Evolutionary conservation across 2,797 vertebrate species (phyloP), one percentile per base, ranked within the genome.

Genomic region (Pseudochromis fuscus): DNA sequence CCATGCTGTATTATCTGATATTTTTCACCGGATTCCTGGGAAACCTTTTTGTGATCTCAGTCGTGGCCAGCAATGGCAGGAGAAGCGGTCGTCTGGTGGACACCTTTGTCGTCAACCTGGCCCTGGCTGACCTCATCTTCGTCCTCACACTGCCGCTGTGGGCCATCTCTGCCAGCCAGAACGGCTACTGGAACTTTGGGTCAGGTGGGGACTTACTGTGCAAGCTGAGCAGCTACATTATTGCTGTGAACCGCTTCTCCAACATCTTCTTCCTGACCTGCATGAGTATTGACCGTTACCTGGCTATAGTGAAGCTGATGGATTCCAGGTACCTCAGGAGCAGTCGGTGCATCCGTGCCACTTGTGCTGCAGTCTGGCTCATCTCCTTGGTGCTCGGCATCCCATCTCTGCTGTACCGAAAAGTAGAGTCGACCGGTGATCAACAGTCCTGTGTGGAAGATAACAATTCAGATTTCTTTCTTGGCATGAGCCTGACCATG

Each of bases 201-300:
- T 0, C 0, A 0, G 5, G 28, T 1, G 93, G 95, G 0, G 67
- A 86, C 1, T 23, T 25, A 15, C 79, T 96, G 24, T 97, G 96
- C 90, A 95, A 94, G 76, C 58, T 95, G 12, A 96, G 96, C 90
- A 94, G 95, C 88, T 96, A 94, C 68, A 62, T 91, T n/a, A 93
- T 97, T 3, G 88, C 95, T 0, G 92, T 94, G 59, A 96, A 96
- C 79, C 95, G 95, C 81, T 95, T 94, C 88, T 95, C 96, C 73
- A 96, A 95, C 87, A 95, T 96, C 72, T 93, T 95, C 76, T 95
- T 97, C 60, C 95, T 97, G 71, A 94, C 94, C 0, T 95, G 95
- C 86, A 94, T 97, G 95, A 96, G 96, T 6, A 79, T 96, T 33
- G 96, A 97, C 72, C 95, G 96, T 63, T 96, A 96, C 85, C 85